Evolutionary conservation across 2,797 vertebrate species (phyloP), one percentile per base, ranked within the genome.

Genomic region (Chrysocyon brachyurus): DNA sequence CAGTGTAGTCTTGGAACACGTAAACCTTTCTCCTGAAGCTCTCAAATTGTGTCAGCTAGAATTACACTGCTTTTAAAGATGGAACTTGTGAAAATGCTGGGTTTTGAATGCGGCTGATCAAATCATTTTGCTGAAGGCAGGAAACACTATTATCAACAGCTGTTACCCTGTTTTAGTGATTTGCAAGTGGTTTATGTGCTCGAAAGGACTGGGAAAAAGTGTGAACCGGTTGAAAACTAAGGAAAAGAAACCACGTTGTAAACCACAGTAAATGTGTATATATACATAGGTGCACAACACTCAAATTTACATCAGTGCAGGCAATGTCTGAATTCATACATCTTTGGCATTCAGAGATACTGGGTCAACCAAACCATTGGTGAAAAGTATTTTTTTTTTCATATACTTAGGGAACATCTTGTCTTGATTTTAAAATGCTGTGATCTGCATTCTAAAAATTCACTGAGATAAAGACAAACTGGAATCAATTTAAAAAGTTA

Each of bases 311-410:
- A 61, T 93, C 81, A 94, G n/a, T 56, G 63, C 31, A 78, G 90
- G 90, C 82, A 93, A 36, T 28, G 36, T 87, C 75, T 87, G 46
- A 79, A 91, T 79, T 79, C 46, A 73, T 46, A 59, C 14, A 36
- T 91, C 90, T 97, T 96, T 95, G 96, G 94, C 87, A 93, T 87
- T 91, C 72, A 90, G 33, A 92, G 89, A 89, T 22, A 66, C 24
- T 72, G 79, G 46, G 8, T 96, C 52, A 95, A 83, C 82, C 33
- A 94, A 70, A 21, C 78, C 78, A 90, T 17, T 24, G 46, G 26
- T 79, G 46, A 87, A 83, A 46, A 83, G 40, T 73, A 70, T 73
- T 83, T 95, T 61, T 95, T 61, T 46, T 92, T 81, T 31, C 49
- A 79, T 61, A 14, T 79, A 57, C 22, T 95, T 83, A 77, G 73